Conservation (phyloP, 2,113 vertebrate species). For the Psilopogon haemacephalus region DNA sequence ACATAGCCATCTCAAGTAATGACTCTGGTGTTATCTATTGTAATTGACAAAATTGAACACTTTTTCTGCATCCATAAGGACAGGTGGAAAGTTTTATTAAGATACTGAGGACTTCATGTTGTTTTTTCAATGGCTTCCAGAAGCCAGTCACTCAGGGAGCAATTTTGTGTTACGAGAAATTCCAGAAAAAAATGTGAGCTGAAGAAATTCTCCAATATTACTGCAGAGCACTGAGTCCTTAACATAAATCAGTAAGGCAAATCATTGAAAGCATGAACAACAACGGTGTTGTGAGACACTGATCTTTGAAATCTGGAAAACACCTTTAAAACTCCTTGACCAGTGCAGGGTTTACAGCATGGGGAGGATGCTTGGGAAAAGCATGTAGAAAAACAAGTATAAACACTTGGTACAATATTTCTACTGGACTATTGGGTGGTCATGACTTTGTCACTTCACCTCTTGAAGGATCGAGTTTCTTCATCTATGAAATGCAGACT, state of each 20-base stretch:
- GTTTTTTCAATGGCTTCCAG: slow-evolving; percentile 61
- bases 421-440: background rate
- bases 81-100: slow-evolving; percentile 65
- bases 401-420: background rate
- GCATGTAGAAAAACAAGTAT: too few relatives aligned
- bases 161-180: slow-evolving; percentile 22
- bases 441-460: background rate
- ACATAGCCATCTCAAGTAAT: slow-evolving; percentile 20
- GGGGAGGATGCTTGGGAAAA: background rate
- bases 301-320: background rate
- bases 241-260: slow-evolving; percentile 10
- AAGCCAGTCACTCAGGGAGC: slow-evolving; percentile 45
- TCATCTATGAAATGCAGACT: background rate
- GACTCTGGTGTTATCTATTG: background rate
- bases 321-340: background rate
- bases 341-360: accelerated
- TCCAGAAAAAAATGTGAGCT: slow-evolving; percentile 34
- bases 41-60: slow-evolving; percentile 31
- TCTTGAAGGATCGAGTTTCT: background rate
- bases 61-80: slow-evolving; percentile 55
- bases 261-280: background rate
- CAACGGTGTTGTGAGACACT: background rate
- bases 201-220: slow-evolving; percentile 28
- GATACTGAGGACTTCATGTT: background rate
- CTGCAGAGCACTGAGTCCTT: background rate